Conservation (phyloP, 1,140 invertebrate species). For the Lasaia peninsularis region DNA sequence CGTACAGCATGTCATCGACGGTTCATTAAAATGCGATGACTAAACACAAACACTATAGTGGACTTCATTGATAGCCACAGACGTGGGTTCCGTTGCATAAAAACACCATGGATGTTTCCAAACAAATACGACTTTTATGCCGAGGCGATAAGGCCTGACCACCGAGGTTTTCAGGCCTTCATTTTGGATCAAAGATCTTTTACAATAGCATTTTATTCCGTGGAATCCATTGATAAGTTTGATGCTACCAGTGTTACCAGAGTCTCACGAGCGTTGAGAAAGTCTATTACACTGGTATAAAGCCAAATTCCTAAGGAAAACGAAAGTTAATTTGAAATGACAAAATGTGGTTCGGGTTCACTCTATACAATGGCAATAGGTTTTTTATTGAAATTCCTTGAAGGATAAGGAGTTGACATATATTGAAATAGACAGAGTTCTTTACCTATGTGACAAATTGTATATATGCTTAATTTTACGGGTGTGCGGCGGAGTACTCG, state of each 20-base stretch:
- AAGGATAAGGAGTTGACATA: too few relatives aligned
- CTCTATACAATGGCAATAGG: not conserved
- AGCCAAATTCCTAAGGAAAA: constrained; percentile 35
- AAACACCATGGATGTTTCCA: constrained; percentile 43
- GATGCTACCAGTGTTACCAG: constrained; percentile 74
- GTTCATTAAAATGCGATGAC: constrained; percentile 76
- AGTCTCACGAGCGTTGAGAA: constrained; percentile 62
- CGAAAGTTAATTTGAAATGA: constrained; percentile 28
- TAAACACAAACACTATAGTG: constrained; percentile 72
- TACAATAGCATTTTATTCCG: constrained; percentile 72
- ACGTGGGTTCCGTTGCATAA: constrained; percentile 65
- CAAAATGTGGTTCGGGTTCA: not conserved
- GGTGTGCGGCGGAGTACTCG: too few relatives aligned
- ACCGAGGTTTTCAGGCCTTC: not conserved
- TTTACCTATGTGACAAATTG: too few relatives aligned
- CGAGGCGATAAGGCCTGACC: constrained; percentile 25
- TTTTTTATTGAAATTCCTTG: too few relatives aligned
- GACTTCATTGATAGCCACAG: constrained; percentile 74
- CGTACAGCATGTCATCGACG: constrained; percentile 73
- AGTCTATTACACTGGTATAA: constrained; percentile 52
- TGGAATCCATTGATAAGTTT: constrained; percentile 74
- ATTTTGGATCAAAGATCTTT: constrained; percentile 61
- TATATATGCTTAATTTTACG: too few relatives aligned
- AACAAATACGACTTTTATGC: constrained; percentile 34
- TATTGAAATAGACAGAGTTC: too few relatives aligned